Evolutionary conservation across 2,888 invertebrate genomes (phyloP), one percentile per base, ranked within the genome.

Genomic region (Cotesia congregata): DNA sequence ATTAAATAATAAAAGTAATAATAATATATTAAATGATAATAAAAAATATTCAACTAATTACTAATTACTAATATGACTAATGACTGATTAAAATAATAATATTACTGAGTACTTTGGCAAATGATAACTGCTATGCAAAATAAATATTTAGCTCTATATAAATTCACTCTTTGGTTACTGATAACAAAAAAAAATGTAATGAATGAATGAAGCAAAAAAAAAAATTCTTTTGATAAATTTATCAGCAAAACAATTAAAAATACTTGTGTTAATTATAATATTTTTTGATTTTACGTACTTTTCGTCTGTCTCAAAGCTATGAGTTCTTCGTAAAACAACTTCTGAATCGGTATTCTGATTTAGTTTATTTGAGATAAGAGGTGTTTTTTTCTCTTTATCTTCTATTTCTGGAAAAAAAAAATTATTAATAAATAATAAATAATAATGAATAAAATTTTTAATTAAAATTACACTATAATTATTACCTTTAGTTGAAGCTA

Each of bases 271-370:
- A 67, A 69, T 30, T 30, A 30, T 40, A 71, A 59, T 17, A 70
- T 5, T 6, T 41, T 72, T 59, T 60, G 17, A 30, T 30, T 60
- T 73, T 79, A 94, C 95, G 93, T 91, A 96, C 96, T 94, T 95
- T 91, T 95, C 95, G 89, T 96, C 96, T 86, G 95, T 94, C 90
- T 96, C 96, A 88, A 96, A 96, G 90, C 96, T 96, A 88, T 95
- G 95, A 67, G 96, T 95, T 89, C 96, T 92, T 89, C 96, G 92
- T 79, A 96, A 91, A 81, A 94, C 92, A 80, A 94, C 93, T 88
- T 95, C 94, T 80, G 91, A 90, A 81, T 92, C 92, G 79, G 90
- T 89, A 74, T 88, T 88, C 81, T 65, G 65, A 86, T 82, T 80
- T 78, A 84, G 81, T 89, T 90, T 86, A 83, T 86, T 88, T 82